Percentiles rank a stretch among this genome's conserved stretches.
phyloP scores from a whole-genome alignment of 2,888 invertebrate species.

The Leucania comma region DNA sequence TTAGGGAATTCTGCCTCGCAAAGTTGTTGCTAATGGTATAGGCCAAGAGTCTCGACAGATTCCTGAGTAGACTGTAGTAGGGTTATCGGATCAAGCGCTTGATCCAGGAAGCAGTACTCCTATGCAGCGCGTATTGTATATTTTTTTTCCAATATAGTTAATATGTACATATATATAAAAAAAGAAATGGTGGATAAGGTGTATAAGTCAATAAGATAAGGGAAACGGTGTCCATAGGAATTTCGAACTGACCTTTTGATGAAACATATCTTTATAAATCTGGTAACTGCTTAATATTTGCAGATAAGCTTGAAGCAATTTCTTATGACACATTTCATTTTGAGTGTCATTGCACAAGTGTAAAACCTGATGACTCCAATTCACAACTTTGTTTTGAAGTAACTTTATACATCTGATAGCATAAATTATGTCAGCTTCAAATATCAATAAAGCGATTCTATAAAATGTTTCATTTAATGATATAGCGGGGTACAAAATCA shows the following conservation, averaged over 20 bases:
- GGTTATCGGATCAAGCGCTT: too few relatives aligned
- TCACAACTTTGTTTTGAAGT: not conserved
- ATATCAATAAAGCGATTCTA: not conserved
- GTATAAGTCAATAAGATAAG: too few relatives aligned
- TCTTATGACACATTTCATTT: not conserved
- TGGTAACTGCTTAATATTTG: not conserved
- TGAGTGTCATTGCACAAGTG: not conserved
- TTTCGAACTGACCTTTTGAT: not conserved
- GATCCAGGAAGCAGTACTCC: too few relatives aligned
- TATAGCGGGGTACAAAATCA: not conserved
- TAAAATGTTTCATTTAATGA: not conserved
- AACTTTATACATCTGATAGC: not conserved
- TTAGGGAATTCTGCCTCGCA: too few relatives aligned
- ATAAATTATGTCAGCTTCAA: not conserved
- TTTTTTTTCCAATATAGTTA: too few relatives aligned
- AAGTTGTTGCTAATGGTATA: too few relatives aligned
- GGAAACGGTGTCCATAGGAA: not conserved
- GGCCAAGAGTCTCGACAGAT: too few relatives aligned
- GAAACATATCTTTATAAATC: not conserved
- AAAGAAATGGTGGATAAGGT: too few relatives aligned
- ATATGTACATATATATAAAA: too few relatives aligned
- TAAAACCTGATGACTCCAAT: conserved; percentile 1
- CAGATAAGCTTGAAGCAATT: not conserved
- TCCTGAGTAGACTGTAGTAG: too few relatives aligned
- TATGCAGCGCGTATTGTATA: too few relatives aligned